phyloP scores from a whole-genome alignment of 2,888 invertebrate genomes.

The Serripes groenlandicus region DNA sequence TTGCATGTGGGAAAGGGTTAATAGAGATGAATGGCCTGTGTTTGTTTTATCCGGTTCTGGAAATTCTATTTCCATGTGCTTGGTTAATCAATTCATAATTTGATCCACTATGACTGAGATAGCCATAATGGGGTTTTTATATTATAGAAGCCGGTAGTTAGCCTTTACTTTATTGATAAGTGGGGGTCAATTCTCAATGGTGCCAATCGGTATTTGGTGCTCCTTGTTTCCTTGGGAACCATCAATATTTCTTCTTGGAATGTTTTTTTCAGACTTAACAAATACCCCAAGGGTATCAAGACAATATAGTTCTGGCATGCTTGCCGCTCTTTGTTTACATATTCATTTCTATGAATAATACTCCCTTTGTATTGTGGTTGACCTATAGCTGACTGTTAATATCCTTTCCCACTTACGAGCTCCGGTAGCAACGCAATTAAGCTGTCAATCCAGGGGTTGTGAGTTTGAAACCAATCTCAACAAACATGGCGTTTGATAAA shows the following conservation, averaged over 20 bases:
- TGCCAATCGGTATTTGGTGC: conserved; percentile 23
- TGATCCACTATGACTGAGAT: background rate
- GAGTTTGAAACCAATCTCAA: no score
- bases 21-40: background rate
- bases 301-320: no score
- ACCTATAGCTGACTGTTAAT: no score
- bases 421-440: no score
- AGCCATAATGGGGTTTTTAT: conserved; percentile 15
- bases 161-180: conserved; percentile 14
- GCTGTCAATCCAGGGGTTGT: no score
- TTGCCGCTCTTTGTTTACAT: conserved; percentile 11
- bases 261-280: background rate
- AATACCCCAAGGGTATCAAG: background rate
- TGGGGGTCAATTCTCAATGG: conserved; percentile 26
- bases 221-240: background rate
- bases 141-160: background rate
- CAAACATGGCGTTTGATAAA: no score
- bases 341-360: no score
- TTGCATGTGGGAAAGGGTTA: background rate
- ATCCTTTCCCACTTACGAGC: no score
- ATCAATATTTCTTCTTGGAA: conserved; percentile 25
- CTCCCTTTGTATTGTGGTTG: conserved; percentile 2
- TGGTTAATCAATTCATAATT: conserved; percentile 11
- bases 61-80: conserved; percentile 13
- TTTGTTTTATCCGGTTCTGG: conserved; percentile 7